Evolutionary conservation across 1,140 invertebrate species (phyloP).

Genomic region (Platyura marginata): DNA sequence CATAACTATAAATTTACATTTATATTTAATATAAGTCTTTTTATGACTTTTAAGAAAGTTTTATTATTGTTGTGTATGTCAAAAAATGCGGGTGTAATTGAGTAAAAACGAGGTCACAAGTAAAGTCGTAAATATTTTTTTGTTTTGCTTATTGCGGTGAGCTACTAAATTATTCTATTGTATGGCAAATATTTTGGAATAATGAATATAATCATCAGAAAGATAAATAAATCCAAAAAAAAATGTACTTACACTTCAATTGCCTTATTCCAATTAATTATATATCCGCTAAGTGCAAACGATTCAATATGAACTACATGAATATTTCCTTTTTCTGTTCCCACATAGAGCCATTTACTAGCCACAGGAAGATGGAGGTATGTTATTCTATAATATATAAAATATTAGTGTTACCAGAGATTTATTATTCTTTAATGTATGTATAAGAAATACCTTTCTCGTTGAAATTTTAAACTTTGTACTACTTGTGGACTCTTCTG

Average conservation of each 20-base stretch:
- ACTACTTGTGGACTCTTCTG: constrained; percentile 89
- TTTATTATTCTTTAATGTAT: neutral
- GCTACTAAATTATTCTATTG: too few relatives aligned
- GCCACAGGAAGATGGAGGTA: constrained; percentile 85
- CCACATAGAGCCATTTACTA: constrained; percentile 97
- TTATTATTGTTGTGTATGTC: too few relatives aligned
- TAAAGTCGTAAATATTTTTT: too few relatives aligned
- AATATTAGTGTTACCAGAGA: neutral
- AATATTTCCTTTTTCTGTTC: constrained; percentile 94
- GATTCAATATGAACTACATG: constrained; percentile 94
- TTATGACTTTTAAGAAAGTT: too few relatives aligned
- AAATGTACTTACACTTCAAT: constrained; percentile 89
- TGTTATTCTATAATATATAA: constrained; percentile 54
- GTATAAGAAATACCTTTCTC: constrained; percentile 63
- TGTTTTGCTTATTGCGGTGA: too few relatives aligned
- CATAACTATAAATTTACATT: too few relatives aligned
- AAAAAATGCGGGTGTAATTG: too few relatives aligned
- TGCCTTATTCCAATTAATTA: constrained; percentile 99
- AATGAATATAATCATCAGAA: too few relatives aligned
- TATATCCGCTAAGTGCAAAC: constrained; percentile 90
- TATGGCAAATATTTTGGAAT: too few relatives aligned
- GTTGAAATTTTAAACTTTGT: constrained; percentile 90
- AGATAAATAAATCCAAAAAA: too few relatives aligned
- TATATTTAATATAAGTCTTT: too few relatives aligned
- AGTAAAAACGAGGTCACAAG: too few relatives aligned